Base-by-base conservation (phyloP, 2,888 invertebrate species). In the Ferrisia virgata region DNA sequence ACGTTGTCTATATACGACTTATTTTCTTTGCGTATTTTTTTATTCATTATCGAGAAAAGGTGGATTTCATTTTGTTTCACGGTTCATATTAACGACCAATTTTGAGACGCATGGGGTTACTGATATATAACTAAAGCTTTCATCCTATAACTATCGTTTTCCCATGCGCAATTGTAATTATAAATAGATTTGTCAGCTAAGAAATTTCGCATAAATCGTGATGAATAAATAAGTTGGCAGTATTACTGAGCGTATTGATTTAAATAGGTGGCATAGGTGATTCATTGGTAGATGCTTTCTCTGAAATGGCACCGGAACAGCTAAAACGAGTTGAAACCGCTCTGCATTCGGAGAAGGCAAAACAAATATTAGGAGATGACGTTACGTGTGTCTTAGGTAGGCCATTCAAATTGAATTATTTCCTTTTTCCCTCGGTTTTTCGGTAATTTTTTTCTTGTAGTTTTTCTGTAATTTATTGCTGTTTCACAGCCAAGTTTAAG, bases 271-370 rank as follows among this genome's bases (percentile, higher is more conserved):
- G 80, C 31, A 58, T 84, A 80, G 79, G 79, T n/a, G 84, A 84
- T 80, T 87, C 87, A n/a, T 86, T 89, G 25, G 88, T 88, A 1
- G 90, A 90, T 86, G 89, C 89, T 40, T 89, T 90, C 78, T 88
- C 89, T 88, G 89, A 89, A 86, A 89, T 91, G 88, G 90, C 90
- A 87, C 89, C 89, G 3, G 90, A 91, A 86, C 90, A 90, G 85
- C 87, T 91, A 85, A 89, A 90, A 85, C 88, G 89, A 85, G 87
- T 91, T 82, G 90, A 91, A 87, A 90, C 89, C 53, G 90, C 90
- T 22, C 86, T 91, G 15, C 89, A 90, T 86, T 90, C 90, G 69
- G 91, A 90, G 86, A 89, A 91, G 86, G 90, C 91, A 0, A 90
- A 90, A 86, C 90, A 90, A 87, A 90, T 91, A 85, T 88, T 91